Evolutionary conservation across 1,140 invertebrate genomes (phyloP).

Genomic region (Ridgeia piscesae): DNA sequence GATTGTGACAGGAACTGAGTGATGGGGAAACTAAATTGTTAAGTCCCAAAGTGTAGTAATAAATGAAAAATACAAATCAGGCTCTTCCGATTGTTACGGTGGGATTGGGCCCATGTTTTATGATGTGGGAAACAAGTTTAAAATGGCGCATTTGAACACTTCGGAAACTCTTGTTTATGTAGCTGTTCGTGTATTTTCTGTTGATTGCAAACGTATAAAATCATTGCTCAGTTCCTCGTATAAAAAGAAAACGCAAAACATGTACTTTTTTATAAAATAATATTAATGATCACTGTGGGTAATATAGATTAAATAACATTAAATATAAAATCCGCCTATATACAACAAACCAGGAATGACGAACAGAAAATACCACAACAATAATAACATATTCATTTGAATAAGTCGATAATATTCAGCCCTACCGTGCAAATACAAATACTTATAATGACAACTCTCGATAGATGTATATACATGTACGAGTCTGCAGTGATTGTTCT

Average conservation of each 20-base stretch:
- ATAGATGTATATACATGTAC: not conserved
- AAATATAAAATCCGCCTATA: not conserved
- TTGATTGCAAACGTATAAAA: too few species aligned
- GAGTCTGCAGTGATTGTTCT: not conserved
- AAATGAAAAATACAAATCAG: too few species aligned
- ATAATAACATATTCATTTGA: not conserved
- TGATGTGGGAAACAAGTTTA: too few species aligned
- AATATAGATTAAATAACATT: slow-evolving; percentile 2
- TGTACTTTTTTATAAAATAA: not conserved
- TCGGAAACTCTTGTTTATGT: too few species aligned
- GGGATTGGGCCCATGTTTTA: too few species aligned
- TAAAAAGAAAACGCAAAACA: not conserved
- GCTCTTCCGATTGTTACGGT: too few species aligned
- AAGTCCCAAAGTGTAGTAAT: too few species aligned
- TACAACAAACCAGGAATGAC: not conserved
- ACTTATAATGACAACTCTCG: not conserved
- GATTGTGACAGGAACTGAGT: too few species aligned
- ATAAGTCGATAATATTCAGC: not conserved
- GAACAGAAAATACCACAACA: not conserved
- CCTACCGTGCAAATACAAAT: not conserved
- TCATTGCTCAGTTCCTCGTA: too few species aligned
- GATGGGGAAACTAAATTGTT: too few species aligned
- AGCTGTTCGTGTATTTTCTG: too few species aligned
- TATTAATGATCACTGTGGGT: not conserved
- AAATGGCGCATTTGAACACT: too few species aligned